Base-by-base conservation (phyloP, 2,797 vertebrate genomes). In the Helostoma temminkii region DNA sequence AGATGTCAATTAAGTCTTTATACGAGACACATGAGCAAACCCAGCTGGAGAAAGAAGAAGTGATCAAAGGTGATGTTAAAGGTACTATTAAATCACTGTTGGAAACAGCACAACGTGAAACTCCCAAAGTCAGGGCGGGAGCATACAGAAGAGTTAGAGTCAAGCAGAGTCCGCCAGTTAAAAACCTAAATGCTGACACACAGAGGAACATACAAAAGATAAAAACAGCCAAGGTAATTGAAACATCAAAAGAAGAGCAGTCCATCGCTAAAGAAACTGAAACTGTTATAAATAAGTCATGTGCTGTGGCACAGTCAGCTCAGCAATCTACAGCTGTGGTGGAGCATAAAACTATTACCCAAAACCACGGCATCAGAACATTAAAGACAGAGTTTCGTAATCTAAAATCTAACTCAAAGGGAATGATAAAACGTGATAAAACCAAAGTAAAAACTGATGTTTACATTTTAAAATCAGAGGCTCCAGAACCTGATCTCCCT, bases 41-140 rank as follows among this genome's bases (percentile, higher is more conserved):
- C 46, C 92, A 87, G 78, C 45, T 73, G 59, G 93, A 95, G 76
- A 94, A 92, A 81, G 93, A 94, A 59, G 90, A 94, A 58, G 91
- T 93, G 60, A 86, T 93, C 80, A 94, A 93, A 74, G 94, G 93
- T 49, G 94, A 93, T n/a, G 92, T 93, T 52, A 95, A 94, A 91
- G 93, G 93, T 37, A 92, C 91, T 0, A 93, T 95, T 84, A 95
- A 94, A 85, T 93, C 93, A 10, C 83, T 95, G 77, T n/a, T 94
- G 85, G 93, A 95, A 89, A 94, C 93, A 25, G 94, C 94, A 59
- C 87, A 93, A 54, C 91, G 88, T 50, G 78, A 91, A 76, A 78
- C 91, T 78, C 85, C 92, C 43, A 94, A 93, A 78, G 88, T 89
- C 75, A 89, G 57, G 76, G 88, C 74, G 30, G 86, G 92, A 58